phyloP scores from a whole-genome alignment of 1,140 invertebrate species.

The Arctopsyche grandis region DNA sequence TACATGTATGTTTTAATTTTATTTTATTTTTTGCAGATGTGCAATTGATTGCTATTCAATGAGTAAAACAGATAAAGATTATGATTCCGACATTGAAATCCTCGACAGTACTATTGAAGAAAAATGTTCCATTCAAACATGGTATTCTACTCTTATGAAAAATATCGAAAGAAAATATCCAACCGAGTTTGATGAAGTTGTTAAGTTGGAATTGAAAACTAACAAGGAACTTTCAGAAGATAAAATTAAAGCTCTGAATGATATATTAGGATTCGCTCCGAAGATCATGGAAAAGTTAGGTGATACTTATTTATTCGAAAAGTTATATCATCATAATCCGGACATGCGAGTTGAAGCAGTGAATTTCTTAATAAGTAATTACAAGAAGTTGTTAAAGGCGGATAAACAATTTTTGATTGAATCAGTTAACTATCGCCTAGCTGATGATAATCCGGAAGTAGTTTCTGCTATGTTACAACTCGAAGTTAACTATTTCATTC shows the following conservation, averaged over 20 bases:
- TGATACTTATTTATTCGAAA: constrained; percentile 70
- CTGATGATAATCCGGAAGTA: constrained; percentile 68
- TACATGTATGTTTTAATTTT: constrained; percentile 1
- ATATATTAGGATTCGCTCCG: constrained; percentile 66
- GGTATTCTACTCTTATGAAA: constrained; percentile 66
- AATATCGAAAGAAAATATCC: constrained; percentile 74
- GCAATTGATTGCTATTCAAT: constrained; percentile 60
- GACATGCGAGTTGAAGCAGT: constrained; percentile 72
- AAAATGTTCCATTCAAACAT: constrained; percentile 48
- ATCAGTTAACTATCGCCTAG: constrained; percentile 68
- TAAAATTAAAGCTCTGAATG: constrained; percentile 57
- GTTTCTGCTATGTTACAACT: constrained; percentile 66
- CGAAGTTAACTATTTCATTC: constrained; percentile 58
- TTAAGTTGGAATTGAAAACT: constrained; percentile 65
- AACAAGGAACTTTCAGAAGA: constrained; percentile 56
- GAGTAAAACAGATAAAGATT: constrained; percentile 46
- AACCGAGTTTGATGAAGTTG: constrained; percentile 71
- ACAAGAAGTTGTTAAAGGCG: constrained; percentile 62
- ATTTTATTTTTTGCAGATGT: constrained; percentile 60
- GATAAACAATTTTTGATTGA: constrained; percentile 68
- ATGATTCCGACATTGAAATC: constrained; percentile 64
- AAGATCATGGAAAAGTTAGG: constrained; percentile 66
- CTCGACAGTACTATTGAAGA: constrained; percentile 59
- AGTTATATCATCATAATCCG: constrained; percentile 73
- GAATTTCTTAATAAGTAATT: constrained; percentile 67